A percentile compares a stretch with the other conserved stretches of the same genome.
phyloP scores from a whole-genome alignment of 2,888 invertebrate genomes.

The Calameuta pallipes region DNA sequence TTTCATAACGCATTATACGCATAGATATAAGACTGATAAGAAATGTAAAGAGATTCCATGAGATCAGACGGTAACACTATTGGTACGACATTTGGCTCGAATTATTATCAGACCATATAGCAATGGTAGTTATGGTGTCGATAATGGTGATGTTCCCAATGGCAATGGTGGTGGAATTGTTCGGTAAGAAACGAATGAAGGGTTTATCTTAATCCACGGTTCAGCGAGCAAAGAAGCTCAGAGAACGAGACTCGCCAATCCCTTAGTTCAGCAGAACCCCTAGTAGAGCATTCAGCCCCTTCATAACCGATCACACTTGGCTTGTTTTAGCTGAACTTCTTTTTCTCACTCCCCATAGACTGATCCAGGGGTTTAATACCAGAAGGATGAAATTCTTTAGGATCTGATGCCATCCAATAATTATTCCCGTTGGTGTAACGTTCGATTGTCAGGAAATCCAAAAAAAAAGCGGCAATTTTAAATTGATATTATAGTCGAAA shows the following conservation, averaged over 20 bases:
- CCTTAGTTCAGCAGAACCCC: slow-evolving; percentile 27
- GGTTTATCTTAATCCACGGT: slow-evolving; percentile 65
- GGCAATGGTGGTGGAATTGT: slow-evolving; percentile 39
- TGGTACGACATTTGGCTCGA: neutral
- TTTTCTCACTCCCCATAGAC: slow-evolving; percentile 25
- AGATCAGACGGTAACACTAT: neutral
- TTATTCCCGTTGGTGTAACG: neutral
- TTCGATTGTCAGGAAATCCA: neutral
- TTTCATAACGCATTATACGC: neutral
- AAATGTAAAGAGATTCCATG: neutral
- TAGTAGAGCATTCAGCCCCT: slow-evolving; percentile 33
- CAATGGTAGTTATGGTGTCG: neutral
- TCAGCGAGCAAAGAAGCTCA: slow-evolving; percentile 59
- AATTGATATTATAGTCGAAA: slow-evolving; percentile 7
- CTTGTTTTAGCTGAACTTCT: slow-evolving; percentile 49
- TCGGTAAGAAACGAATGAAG: slow-evolving; percentile 62
- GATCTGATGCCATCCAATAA: neutral
- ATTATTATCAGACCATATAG: neutral
- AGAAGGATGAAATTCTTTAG: neutral
- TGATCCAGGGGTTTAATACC: neutral
- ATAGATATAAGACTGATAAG: neutral
- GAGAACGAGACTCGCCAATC: slow-evolving; percentile 34
- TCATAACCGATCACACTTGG: slow-evolving; percentile 60
- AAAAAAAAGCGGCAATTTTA: neutral
- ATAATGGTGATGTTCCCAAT: neutral